Conservation (phyloP, 2,113 vertebrate genomes). For the Crotalus tigris region DNA sequence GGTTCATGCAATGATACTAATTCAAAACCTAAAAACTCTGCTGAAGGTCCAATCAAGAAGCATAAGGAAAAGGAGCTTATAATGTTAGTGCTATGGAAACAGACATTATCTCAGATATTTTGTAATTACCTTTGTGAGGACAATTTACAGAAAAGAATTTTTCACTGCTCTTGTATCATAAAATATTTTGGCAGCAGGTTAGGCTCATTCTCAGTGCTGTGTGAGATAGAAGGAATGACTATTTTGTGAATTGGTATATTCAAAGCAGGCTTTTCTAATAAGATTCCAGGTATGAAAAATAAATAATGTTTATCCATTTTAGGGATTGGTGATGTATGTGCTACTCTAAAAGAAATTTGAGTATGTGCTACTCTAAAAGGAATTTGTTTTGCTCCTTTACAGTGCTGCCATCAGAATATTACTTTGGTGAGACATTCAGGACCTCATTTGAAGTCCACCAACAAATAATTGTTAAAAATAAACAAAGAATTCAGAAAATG, state of each 20-base stretch:
- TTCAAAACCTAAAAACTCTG: background rate
- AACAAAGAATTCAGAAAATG: too few species aligned
- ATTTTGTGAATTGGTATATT: conserved; percentile 1
- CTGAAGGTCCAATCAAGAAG: background rate
- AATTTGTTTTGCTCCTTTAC: background rate
- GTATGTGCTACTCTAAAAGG: background rate
- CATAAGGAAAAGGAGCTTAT: background rate
- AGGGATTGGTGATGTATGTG: background rate
- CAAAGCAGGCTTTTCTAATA: background rate
- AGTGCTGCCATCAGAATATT: background rate
- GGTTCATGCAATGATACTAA: background rate
- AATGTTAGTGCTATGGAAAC: background rate
- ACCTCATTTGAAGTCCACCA: too few species aligned
- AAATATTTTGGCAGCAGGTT: conserved; percentile 18
- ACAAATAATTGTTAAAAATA: too few species aligned
- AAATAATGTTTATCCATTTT: background rate
- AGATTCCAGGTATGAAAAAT: background rate
- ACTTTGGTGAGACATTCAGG: background rate
- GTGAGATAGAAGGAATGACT: background rate
- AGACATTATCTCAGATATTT: background rate
- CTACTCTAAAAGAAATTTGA: background rate
- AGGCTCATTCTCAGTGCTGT: conserved; percentile 5
- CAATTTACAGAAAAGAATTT: conserved; percentile 49
- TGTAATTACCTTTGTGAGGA: background rate
- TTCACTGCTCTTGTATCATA: conserved; percentile 34